Conservation (phyloP, 2,797 vertebrate species). For the Pangasius mekongensis region DNA sequence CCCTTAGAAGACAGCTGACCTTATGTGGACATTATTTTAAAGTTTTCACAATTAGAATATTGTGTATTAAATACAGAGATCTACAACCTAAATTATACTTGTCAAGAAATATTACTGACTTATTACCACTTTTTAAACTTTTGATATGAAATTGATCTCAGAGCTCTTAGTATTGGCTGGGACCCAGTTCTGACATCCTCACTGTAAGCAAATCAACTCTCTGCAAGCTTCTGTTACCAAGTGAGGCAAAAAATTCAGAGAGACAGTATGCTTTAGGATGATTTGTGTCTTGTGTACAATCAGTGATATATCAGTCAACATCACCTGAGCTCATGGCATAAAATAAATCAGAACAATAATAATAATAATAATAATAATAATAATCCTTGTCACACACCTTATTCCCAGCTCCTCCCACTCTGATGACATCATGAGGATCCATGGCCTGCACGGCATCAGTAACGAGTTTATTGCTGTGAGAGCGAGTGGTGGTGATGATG, state of each 20-base stretch:
- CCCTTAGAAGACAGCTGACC: background rate
- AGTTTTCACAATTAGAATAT: background rate
- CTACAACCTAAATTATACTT: background rate
- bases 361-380: background rate
- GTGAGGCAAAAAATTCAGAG: background rate
- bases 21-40: background rate
- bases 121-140: background rate
- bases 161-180: no score
- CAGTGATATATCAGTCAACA: background rate
- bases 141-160: background rate
- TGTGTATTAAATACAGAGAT: background rate
- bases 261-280: background rate
- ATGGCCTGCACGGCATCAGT: conserved; percentile 88
- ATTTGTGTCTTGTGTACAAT: background rate
- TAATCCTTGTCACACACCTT: conserved; percentile 78
- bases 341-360: background rate
- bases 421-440: conserved; percentile 87
- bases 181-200: background rate
- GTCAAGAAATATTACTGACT: background rate
- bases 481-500: conserved; percentile 90
- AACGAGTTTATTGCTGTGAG: conserved; percentile 91
- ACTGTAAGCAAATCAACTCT: background rate
- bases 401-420: conserved; percentile 95
- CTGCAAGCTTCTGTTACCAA: no score
- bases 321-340: background rate